phyloP scores from a whole-genome alignment of 2,113 vertebrate genomes.

The Clinocottus analis region DNA sequence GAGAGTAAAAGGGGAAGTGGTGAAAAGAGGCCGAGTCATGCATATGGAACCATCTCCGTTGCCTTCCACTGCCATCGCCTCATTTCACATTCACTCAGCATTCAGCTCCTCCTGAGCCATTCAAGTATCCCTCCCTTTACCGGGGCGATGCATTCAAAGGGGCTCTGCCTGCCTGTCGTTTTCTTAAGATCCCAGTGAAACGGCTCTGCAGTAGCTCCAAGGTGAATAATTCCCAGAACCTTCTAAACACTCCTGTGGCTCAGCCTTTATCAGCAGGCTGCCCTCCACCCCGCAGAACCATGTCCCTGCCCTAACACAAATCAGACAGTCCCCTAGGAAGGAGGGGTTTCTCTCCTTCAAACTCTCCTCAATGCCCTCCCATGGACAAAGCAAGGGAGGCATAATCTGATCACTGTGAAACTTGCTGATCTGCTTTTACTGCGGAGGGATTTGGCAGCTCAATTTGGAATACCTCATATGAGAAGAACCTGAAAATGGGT shows the following conservation, averaged over 20 bases:
- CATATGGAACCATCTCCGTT: slow-evolving; percentile 64
- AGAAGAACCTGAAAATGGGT: background rate
- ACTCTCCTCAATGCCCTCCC: background rate
- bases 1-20: slow-evolving; percentile 47
- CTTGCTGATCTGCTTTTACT: slow-evolving; percentile 6
- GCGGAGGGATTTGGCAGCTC: slow-evolving; percentile 24
- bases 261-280: slow-evolving; percentile 49
- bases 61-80: slow-evolving; percentile 48
- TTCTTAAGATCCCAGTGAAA: slow-evolving; percentile 69
- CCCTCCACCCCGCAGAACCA: slow-evolving; percentile 25
- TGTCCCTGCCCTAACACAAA: slow-evolving; percentile 16
- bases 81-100: slow-evolving; percentile 71
- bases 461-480: background rate
- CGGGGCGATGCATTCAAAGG: slow-evolving; percentile 63
- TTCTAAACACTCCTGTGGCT: slow-evolving; percentile 52
- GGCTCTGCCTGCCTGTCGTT: slow-evolving; percentile 43
- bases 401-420: slow-evolving; percentile 24
- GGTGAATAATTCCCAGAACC: slow-evolving; percentile 47
- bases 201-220: slow-evolving; percentile 38
- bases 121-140: slow-evolving; percentile 62
- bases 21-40: slow-evolving; percentile 62
- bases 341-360: slow-evolving; percentile 22
- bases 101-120: slow-evolving; percentile 67
- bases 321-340: slow-evolving; percentile 18
- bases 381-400: background rate